Evolutionary conservation across 2,113 vertebrate genomes (phyloP).

Genomic region (Fukomys damarensis): DNA sequence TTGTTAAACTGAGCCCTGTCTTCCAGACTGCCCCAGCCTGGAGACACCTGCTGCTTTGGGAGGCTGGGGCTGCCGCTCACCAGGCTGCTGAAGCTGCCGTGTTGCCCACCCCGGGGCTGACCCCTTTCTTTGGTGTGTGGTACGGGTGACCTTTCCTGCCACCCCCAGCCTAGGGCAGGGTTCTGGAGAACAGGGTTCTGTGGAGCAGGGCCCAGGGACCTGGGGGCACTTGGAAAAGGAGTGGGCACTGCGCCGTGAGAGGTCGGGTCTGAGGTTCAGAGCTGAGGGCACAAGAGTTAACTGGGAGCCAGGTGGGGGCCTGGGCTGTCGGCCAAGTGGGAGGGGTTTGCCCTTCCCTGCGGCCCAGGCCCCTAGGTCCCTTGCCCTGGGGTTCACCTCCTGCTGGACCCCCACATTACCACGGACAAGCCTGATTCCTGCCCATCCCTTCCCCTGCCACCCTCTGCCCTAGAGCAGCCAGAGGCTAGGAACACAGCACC

Average conservation of each 20-base stretch:
- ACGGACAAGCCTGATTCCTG: constrained; percentile 59
- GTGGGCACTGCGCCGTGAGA: constrained; percentile 65
- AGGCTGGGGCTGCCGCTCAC: constrained; percentile 68
- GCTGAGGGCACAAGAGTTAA: constrained; percentile 57
- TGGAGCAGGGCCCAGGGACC: constrained; percentile 73
- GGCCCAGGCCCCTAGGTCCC: constrained; percentile 34
- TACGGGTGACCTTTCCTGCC: constrained; percentile 75
- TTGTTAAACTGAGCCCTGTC: constrained; percentile 78
- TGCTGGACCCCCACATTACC: constrained; percentile 39
- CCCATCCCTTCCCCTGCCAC: constrained; percentile 47
- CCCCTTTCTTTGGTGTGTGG: constrained; percentile 84
- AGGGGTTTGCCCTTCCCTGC: constrained; percentile 43
- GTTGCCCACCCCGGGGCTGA: constrained; percentile 68
- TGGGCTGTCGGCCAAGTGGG: constrained; percentile 49
- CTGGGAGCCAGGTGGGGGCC: neutral
- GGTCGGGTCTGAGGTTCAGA: constrained; percentile 68
- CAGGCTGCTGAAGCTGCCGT: constrained; percentile 75
- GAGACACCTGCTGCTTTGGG: constrained; percentile 79
- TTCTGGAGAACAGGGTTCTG: constrained; percentile 64
- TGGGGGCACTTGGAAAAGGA: constrained; percentile 78
- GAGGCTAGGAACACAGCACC: constrained; percentile 84
- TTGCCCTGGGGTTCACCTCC: constrained; percentile 58
- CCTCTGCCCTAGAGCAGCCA: constrained; percentile 75
- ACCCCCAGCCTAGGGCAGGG: constrained; percentile 52
- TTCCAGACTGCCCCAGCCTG: constrained; percentile 70